Evolutionary conservation across 2,888 invertebrate species (phyloP).

Genomic region (Panopea generosa): DNA sequence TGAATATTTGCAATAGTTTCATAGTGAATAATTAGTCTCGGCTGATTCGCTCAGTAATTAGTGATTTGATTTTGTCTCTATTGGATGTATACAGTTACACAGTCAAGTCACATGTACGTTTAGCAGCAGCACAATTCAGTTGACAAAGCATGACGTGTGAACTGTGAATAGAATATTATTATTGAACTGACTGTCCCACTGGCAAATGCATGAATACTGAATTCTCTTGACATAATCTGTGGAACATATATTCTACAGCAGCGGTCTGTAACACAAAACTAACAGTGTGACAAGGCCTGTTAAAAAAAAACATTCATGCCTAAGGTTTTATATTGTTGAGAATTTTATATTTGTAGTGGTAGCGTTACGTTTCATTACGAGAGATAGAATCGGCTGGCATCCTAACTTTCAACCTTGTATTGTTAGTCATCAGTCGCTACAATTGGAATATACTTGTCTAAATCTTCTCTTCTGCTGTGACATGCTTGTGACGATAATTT

Average conservation of each 20-base stretch:
- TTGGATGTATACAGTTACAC: slow-evolving; percentile 32
- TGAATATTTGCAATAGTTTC: background rate
- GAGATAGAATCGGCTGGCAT: too few species aligned
- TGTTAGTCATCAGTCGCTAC: background rate
- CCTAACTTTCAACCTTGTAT: too few species aligned
- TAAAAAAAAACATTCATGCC: slow-evolving; percentile 54
- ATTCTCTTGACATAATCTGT: background rate
- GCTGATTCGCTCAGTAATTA: background rate
- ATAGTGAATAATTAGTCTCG: background rate
- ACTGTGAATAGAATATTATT: slow-evolving; percentile 40
- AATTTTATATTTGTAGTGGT: too few species aligned
- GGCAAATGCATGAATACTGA: slow-evolving; percentile 23
- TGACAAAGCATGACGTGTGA: slow-evolving; percentile 56
- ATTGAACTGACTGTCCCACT: slow-evolving; percentile 58
- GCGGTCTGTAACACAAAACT: background rate
- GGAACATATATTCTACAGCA: slow-evolving; percentile 29
- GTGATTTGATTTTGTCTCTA: slow-evolving; percentile 14
- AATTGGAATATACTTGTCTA: slow-evolving; percentile 23
- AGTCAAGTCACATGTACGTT: slow-evolving; percentile 20
- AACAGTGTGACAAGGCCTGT: slow-evolving; percentile 30
- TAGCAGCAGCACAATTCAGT: slow-evolving; percentile 35
- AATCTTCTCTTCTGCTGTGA: slow-evolving; percentile 14
- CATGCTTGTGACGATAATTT: slow-evolving; percentile 22
- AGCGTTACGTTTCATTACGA: too few species aligned
- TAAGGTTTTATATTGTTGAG: slow-evolving; percentile 11